These are phyloP conservation scores for Platanista minor DNA, from an alignment of 2,113 vertebrate genomes.

Conservation along the genomic window DNA sequence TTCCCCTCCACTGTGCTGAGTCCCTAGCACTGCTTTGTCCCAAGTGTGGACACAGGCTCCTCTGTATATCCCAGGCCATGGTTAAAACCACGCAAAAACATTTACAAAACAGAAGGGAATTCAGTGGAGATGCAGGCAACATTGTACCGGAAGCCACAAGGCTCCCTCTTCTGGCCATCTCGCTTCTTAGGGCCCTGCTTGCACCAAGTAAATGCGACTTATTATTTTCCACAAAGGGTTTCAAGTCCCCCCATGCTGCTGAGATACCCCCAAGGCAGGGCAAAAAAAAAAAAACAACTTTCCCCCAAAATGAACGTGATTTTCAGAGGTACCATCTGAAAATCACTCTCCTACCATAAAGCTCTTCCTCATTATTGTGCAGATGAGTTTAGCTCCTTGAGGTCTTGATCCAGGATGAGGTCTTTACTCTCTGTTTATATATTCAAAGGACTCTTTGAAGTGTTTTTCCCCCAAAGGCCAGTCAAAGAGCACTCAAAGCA, in stretches of 20 bases:
- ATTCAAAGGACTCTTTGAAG: not conserved
- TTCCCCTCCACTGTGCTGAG: not conserved
- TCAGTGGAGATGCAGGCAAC: not conserved
- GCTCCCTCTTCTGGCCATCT: conserved; percentile 62
- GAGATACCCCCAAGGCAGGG: not conserved
- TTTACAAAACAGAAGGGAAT: not conserved
- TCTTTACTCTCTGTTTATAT: not conserved
- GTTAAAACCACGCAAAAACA: not conserved
- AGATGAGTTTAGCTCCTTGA: not conserved
- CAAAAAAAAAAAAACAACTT: not conserved
- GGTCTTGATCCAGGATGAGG: not conserved
- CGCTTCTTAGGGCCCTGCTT: not conserved
- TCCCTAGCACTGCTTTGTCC: not conserved
- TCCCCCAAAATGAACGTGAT: not conserved
- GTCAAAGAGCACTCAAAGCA: not conserved
- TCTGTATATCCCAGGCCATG: not conserved
- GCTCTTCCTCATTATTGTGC: not conserved
- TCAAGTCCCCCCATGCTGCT: not conserved
- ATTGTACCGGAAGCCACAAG: not conserved
- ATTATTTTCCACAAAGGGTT: not conserved
- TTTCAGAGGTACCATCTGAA: not conserved
- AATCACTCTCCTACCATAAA: not conserved
- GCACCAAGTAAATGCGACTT: not conserved
- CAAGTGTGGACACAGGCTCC: not conserved
- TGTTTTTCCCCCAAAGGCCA: not conserved